These are phyloP conservation scores for Podarcis siculus DNA, from an alignment of 2,797 vertebrate species.

Conservation along the genomic window DNA sequence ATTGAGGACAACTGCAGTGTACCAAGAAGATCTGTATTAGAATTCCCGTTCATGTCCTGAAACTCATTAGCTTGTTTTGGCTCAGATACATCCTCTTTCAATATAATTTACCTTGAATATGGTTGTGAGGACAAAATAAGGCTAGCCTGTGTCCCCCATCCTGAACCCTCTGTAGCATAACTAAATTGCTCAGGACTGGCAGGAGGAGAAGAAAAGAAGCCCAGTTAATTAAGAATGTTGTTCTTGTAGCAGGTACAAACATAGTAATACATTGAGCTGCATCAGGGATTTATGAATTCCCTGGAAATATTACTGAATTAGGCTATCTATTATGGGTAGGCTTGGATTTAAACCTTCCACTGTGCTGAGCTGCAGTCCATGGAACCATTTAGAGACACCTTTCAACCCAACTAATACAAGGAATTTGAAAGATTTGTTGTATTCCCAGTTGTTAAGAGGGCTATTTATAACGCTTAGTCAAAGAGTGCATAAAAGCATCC, in stretches of 20 bases:
- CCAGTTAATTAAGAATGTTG: not conserved
- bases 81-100: not conserved
- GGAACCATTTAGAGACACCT: not conserved
- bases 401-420: slow-evolving; percentile 23
- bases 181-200: not conserved
- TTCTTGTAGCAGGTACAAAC: not conserved
- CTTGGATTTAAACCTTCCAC: not conserved
- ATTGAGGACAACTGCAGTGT: not conserved
- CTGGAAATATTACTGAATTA: not conserved
- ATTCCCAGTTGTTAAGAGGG: slow-evolving; percentile 19
- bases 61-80: not conserved
- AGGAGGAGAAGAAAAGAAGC: not conserved
- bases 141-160: not conserved
- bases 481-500: slow-evolving; percentile 4
- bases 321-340: slow-evolving; percentile 7
- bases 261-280: not conserved
- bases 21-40: not conserved
- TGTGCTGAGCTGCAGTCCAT: slow-evolving; percentile 23
- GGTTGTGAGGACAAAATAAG: not conserved
- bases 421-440: slow-evolving; percentile 13
- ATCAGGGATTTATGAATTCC: not conserved
- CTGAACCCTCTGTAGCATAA: not conserved
- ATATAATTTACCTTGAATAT: not conserved
- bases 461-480: slow-evolving; percentile 15
- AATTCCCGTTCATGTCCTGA: not conserved